Conservation (phyloP, 2,113 vertebrate genomes). For the Pachycephala philippinensis region DNA sequence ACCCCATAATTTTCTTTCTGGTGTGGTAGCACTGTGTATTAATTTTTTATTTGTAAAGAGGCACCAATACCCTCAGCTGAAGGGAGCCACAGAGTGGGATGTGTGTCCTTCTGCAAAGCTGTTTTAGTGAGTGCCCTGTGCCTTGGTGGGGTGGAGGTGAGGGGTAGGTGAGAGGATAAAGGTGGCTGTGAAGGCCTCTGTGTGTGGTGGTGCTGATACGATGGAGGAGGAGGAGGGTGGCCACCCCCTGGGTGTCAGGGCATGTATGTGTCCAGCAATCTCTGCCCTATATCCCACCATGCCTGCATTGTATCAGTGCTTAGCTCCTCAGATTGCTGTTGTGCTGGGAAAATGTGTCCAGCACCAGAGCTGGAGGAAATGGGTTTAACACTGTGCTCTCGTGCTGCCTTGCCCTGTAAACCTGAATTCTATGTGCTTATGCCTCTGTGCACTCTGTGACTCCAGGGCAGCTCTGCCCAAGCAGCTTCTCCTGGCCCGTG, state of each 20-base stretch:
- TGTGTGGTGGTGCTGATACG: not conserved
- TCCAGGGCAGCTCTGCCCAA: not conserved
- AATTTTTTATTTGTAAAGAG: not conserved
- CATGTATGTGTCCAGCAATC: too few species aligned
- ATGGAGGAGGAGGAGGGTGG: not conserved
- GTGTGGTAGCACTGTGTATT: fast-evolving
- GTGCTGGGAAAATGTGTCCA: not conserved
- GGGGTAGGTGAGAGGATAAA: fast-evolving
- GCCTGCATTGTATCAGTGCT: not conserved
- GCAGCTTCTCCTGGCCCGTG: not conserved
- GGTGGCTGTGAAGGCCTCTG: not conserved
- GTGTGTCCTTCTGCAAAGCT: not conserved
- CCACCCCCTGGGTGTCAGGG: not conserved
- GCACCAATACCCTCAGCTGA: not conserved
- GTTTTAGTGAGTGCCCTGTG: not conserved
- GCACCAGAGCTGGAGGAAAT: not conserved
- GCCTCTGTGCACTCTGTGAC: not conserved
- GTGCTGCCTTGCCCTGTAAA: not conserved
- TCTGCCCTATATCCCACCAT: not conserved
- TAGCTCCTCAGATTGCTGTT: not conserved
- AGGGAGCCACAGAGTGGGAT: not conserved
- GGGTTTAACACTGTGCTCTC: fast-evolving
- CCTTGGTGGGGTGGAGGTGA: not conserved
- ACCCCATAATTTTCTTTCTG: not conserved
- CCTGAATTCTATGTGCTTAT: not conserved